These are phyloP conservation scores for Orientallactaga sibirica DNA, from an alignment of 2,797 vertebrate species.

Conservation along the genomic window DNA sequence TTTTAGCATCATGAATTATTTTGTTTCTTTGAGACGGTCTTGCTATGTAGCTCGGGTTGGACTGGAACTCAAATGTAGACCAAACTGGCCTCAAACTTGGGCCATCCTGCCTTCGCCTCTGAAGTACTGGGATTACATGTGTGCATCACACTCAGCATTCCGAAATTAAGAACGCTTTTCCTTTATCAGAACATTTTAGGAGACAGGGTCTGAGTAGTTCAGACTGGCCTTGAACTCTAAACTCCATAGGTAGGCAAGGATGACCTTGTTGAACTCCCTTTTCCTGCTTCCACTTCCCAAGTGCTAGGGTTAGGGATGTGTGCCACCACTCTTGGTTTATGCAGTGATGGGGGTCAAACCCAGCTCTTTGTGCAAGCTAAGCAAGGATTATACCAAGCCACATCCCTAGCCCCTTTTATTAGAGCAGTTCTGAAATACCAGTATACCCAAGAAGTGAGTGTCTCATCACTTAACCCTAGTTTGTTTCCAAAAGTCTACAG, in stretches of 20 bases:
- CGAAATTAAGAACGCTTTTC: too few species aligned
- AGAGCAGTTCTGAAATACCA: constrained; percentile 64
- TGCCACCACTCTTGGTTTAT: background rate
- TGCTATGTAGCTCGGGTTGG: background rate
- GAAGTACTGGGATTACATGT: too few species aligned
- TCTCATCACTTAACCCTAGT: constrained; percentile 46
- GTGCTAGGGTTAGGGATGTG: background rate
- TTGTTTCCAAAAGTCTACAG: constrained; percentile 53
- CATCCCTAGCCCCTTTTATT: constrained; percentile 16
- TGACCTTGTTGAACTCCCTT: too few species aligned
- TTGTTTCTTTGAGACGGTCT: background rate
- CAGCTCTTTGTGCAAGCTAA: too few species aligned
- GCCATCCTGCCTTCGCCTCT: background rate
- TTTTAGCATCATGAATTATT: constrained; percentile 47
- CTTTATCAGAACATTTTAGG: too few species aligned
- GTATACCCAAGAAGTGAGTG: background rate
- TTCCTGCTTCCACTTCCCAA: background rate
- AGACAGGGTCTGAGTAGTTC: too few species aligned
- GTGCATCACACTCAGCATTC: too few species aligned
- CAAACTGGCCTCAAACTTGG: background rate
- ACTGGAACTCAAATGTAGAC: too few species aligned
- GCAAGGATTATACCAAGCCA: too few species aligned
- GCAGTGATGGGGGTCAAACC: background rate
- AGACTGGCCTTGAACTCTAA: too few species aligned
- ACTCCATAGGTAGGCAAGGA: too few species aligned